Evolutionary conservation across 2,797 vertebrate species (phyloP).

Genomic region (Hylomyscus alleni): DNA sequence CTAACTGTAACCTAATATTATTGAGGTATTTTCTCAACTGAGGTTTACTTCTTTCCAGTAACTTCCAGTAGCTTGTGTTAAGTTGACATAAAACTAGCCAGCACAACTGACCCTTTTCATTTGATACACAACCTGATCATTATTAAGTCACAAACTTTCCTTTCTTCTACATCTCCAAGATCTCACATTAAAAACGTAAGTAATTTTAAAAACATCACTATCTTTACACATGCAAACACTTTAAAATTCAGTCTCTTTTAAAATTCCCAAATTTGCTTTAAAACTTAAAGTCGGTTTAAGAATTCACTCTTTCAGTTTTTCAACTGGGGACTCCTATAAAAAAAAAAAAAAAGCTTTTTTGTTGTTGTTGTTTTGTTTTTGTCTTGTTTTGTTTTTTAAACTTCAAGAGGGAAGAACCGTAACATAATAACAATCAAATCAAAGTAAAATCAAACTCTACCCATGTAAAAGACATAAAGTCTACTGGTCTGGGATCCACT

Average conservation of each 20-base stretch:
- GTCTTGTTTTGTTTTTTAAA: no score
- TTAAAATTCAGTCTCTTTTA: neutral
- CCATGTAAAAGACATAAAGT: neutral
- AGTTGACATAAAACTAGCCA: neutral
- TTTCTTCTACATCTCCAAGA: neutral
- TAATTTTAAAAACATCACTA: no score
- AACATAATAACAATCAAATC: neutral
- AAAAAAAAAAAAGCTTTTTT: no score
- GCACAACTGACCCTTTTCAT: neutral
- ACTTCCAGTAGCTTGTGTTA: neutral
- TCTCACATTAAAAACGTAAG: neutral
- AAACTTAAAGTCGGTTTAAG: neutral
- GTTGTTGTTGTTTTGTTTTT: no score
- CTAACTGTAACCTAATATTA: neutral
- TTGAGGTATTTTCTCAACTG: neutral
- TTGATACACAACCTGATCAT: neutral
- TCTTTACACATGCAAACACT: neutral
- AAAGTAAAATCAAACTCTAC: neutral
- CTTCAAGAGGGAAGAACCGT: neutral
- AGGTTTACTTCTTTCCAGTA: neutral
- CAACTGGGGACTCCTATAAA: neutral
- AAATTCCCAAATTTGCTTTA: neutral
- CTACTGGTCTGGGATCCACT: neutral
- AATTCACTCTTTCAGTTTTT: neutral
- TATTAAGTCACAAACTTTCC: neutral